Evolutionary conservation across 2,113 vertebrate species (phyloP).

Genomic region (Zapornia atra): DNA sequence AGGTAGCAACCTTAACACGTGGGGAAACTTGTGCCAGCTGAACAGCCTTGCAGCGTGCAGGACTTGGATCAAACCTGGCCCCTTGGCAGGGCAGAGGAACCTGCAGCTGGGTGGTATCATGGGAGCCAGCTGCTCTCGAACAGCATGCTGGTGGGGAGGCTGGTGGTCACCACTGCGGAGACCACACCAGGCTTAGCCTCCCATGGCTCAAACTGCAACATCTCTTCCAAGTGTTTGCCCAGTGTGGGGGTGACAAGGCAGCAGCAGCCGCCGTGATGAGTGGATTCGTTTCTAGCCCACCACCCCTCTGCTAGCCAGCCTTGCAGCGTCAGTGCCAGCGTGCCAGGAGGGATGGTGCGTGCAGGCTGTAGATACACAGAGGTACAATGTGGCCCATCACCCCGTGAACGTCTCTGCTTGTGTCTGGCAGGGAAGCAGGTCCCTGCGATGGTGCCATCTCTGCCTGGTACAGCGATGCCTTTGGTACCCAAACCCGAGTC

Average conservation of each 20-base stretch:
- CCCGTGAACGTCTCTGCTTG: fast-evolving
- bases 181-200: background rate
- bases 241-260: background rate
- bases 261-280: background rate
- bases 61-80: background rate
- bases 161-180: background rate
- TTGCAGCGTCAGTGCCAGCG: background rate
- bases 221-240: fast-evolving
- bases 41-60: background rate
- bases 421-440: background rate
- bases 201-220: background rate
- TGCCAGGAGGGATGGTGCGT: background rate
- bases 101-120: background rate
- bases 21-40: background rate
- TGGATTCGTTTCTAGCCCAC: background rate
- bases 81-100: background rate
- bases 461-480: fast-evolving
- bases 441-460: background rate
- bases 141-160: background rate
- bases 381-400: background rate
- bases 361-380: background rate
- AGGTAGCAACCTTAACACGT: background rate
- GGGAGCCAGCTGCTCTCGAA: background rate
- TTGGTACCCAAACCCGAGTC: background rate
- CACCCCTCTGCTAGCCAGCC: background rate